Base-by-base conservation (phyloP, 2,113 vertebrate species). In the Ageneiosus marmoratus region DNA sequence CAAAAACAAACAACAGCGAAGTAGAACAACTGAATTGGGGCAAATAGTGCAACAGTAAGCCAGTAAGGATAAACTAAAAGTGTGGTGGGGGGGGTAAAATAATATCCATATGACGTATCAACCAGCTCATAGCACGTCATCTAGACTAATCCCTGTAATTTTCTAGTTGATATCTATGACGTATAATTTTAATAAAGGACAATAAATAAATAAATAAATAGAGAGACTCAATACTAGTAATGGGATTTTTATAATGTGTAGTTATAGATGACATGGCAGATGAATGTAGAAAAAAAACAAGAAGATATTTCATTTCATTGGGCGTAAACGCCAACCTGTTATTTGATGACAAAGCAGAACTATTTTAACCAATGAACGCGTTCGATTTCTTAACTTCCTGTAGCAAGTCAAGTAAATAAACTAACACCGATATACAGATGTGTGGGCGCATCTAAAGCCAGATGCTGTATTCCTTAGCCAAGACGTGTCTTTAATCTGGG, bases 1-100 rank as follows among this genome's bases (percentile, higher is more conserved):
- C 74, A 67, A 73, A 60, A 80, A 55, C 24, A 69, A 80, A 67
- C 18, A 83, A 83, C 69, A 87, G 62, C 75, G 80, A 82, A n/a
- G 50, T 63, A 85, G 67, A 82, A 79, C 29, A 83, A 67, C 53
- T 83, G 79, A 86, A 81, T 55, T 75, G 51, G 41, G 32, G 62
- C 1, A 78, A 67, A 78, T 78, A 53, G 53, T 67, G 75, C 78
- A 82, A 82, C 41, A 79, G 27, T 83, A 74, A 80, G 53, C 65
- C 37, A 83, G 3, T 69, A 22, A n/a, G n/a, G n/a, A n/a, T n/a
- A n/a, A n/a, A n/a, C n/a, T n/a, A n/a, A n/a, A n/a, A n/a, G n/a
- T n/a, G n/a, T n/a, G n/a, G n/a, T n/a, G n/a, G n/a, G n/a, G n/a
- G n/a, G n/a, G n/a, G n/a, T n/a, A n/a, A n/a, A n/a, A n/a, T n/a